Conservation (phyloP, 2,113 vertebrate species). For the Scatophagus argus region DNA sequence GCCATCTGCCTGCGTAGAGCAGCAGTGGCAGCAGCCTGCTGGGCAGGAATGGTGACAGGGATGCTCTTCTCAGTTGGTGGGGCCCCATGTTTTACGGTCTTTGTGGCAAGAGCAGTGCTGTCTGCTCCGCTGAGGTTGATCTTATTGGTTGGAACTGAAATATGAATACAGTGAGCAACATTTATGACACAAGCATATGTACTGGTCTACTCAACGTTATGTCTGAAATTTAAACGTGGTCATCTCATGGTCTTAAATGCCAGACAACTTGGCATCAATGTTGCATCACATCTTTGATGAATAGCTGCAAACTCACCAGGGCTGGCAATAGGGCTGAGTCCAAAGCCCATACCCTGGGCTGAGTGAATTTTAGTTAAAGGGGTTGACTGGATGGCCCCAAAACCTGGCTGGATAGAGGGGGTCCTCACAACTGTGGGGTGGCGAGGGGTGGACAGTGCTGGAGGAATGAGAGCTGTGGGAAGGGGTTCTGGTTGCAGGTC, state of each 20-base stretch:
- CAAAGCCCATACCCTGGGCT: slow-evolving; percentile 57
- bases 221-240: not conserved
- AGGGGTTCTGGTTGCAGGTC: slow-evolving; percentile 65
- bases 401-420: slow-evolving; percentile 89
- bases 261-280: not conserved
- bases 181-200: not conserved
- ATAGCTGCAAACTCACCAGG: slow-evolving; percentile 64
- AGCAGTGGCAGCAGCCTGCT: slow-evolving; percentile 92
- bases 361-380: slow-evolving; percentile 85
- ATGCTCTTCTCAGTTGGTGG: slow-evolving; percentile 81
- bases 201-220: not conserved
- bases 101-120: slow-evolving; percentile 93
- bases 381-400: slow-evolving; percentile 81
- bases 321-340: slow-evolving; percentile 75
- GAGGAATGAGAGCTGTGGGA: slow-evolving; percentile 44
- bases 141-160: slow-evolving; percentile 77
- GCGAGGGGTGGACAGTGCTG: slow-evolving; percentile 68
- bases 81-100: slow-evolving; percentile 94
- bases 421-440: slow-evolving; percentile 91
- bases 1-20: slow-evolving; percentile 93
- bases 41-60: slow-evolving; percentile 87
- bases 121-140: slow-evolving; percentile 90
- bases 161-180: slow-evolving; percentile 9
- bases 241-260: not conserved
- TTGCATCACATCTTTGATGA: not conserved